A percentile compares a stretch with the other conserved stretches of the same genome.
Evolutionary conservation across 2,113 vertebrate genomes (phyloP).

Genomic region (Notiomystis cincta): DNA sequence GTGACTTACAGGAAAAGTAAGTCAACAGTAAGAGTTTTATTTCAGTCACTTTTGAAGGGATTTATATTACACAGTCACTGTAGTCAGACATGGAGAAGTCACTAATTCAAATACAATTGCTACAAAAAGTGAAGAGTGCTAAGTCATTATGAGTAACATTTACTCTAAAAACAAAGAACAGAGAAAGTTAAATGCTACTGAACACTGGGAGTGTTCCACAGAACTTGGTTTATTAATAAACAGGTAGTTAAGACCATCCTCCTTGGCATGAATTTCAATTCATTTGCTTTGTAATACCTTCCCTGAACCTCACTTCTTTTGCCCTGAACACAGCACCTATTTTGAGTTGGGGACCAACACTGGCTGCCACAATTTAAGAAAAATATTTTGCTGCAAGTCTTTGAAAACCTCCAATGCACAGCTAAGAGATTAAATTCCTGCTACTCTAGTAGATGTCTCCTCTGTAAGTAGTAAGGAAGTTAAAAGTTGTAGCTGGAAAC

Average conservation of each 20-base stretch:
- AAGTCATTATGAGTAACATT: neutral
- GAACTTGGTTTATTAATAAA: neutral
- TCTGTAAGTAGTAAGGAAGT: neutral
- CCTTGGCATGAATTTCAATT: neutral
- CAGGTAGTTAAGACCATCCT: neutral
- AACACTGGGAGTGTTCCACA: neutral
- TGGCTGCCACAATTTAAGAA: neutral
- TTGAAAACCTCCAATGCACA: neutral
- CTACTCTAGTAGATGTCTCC: neutral
- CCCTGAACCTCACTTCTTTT: neutral
- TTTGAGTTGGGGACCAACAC: neutral
- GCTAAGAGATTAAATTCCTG: neutral
- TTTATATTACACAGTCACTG: neutral
- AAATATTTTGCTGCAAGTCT: neutral
- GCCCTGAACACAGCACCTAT: neutral
- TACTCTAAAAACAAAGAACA: neutral
- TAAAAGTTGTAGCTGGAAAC: neutral
- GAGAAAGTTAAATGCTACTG: neutral
- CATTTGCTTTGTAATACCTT: neutral
- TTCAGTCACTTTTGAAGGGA: neutral
- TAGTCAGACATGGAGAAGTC: neutral
- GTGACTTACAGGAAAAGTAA: neutral
- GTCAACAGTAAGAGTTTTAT: neutral
- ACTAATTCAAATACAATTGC: neutral
- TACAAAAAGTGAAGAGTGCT: neutral